Conservation (phyloP, 2,113 vertebrate species). For the Lonchura striata region DNA sequence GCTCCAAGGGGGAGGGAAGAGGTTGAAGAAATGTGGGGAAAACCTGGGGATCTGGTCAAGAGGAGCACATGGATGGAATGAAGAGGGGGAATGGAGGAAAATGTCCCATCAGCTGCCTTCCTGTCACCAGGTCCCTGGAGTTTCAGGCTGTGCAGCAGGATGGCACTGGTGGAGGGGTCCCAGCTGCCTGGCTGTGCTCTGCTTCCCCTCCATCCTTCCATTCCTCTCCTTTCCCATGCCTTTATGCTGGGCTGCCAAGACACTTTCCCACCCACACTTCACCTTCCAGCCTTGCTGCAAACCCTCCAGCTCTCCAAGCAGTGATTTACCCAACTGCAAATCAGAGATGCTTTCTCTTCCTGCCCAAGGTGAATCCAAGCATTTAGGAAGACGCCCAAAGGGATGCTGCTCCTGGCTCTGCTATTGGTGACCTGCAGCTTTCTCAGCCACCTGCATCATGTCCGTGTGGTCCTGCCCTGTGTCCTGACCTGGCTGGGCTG, state of each 20-base stretch:
- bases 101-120: background rate
- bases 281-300: background rate
- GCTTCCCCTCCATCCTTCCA: background rate
- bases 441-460: accelerated
- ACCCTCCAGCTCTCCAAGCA: background rate
- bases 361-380: background rate
- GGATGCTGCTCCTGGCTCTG: background rate
- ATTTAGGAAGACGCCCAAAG: background rate
- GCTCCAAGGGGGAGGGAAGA: background rate
- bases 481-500: background rate
- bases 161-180: accelerated
- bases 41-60: background rate
- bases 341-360: background rate
- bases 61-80: background rate
- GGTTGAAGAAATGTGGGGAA: background rate
- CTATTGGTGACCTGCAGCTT: background rate
- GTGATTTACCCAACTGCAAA: background rate
- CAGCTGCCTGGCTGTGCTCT: background rate
- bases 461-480: background rate
- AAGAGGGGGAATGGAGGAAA: background rate
- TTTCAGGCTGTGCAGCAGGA: background rate
- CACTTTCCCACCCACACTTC: background rate
- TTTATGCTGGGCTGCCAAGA: background rate
- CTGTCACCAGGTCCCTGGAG: accelerated
- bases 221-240: background rate